Percentiles rank a stretch among this genome's conserved stretches.
These are phyloP conservation scores for Sibirionetta formosa DNA, from an alignment of 2,797 vertebrate species.

Conservation along the genomic window DNA sequence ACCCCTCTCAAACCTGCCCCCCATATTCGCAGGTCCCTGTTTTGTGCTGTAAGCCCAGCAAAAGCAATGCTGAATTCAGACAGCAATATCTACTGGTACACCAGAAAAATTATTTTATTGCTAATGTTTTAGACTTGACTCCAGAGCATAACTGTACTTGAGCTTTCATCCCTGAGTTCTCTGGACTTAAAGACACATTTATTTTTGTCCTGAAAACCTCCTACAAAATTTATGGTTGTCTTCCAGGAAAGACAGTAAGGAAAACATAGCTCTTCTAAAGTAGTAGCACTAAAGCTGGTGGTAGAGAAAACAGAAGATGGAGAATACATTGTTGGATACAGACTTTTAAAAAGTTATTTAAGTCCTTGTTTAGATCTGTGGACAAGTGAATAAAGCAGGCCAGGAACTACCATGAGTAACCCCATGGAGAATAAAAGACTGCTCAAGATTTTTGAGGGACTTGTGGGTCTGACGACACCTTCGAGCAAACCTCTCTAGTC, in stretches of 20 bases:
- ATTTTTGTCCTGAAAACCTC: not conserved
- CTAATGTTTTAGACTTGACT: not conserved
- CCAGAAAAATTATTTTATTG: not conserved
- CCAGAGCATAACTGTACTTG: not conserved
- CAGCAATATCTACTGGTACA: not conserved
- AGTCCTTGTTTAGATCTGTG: not conserved
- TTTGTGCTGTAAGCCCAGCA: not conserved
- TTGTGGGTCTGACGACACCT: not conserved
- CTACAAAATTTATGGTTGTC: not conserved
- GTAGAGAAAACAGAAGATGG: not conserved
- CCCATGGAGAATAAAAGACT: not conserved
- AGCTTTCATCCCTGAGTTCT: not conserved
- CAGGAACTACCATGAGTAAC: not conserved
- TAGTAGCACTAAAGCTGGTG: not conserved
- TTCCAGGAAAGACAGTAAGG: not conserved
- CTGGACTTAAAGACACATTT: not conserved
- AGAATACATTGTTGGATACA: rapidly evolving
- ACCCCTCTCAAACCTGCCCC: not conserved
- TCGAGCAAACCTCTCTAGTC: not conserved
- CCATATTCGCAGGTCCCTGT: not conserved
- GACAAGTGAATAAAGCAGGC: not conserved
- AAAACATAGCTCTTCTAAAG: not conserved
- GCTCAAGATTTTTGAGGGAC: not conserved
- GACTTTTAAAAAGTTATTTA: not conserved
- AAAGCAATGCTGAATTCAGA: not conserved